A percentile compares a stretch with the other conserved stretches of the same genome.
Conservation (phyloP, 2,113 vertebrate genomes). For the Australoheros scitulus region DNA sequence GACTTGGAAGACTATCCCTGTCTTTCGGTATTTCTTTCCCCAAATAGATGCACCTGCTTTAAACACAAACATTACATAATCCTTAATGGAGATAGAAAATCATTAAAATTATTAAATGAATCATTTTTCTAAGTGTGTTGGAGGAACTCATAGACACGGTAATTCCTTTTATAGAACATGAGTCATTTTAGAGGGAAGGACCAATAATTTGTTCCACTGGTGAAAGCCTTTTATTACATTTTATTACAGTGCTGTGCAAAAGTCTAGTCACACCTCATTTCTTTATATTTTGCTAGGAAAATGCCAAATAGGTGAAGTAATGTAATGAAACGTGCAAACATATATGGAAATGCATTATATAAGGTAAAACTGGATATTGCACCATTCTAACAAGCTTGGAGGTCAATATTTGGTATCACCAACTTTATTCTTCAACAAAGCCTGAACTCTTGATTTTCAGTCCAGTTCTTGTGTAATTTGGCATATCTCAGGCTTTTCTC, state of each 20-base stretch:
- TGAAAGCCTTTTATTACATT: background rate
- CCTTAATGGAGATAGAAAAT: background rate
- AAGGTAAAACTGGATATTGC: too few species aligned
- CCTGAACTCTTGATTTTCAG: too few species aligned
- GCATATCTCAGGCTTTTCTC: too few species aligned
- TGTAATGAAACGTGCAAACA: background rate
- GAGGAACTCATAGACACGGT: background rate
- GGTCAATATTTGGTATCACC: too few species aligned
- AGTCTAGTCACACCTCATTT: background rate
- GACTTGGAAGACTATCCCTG: background rate
- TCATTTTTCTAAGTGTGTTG: background rate
- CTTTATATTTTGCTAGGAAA: background rate
- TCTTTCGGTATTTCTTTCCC: background rate
- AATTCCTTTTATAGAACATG: background rate
- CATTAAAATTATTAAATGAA: background rate
- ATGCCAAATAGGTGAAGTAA: rapidly evolving
- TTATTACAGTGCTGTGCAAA: rapidly evolving
- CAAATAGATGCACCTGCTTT: background rate
- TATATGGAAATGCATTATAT: background rate
- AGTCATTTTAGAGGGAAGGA: background rate
- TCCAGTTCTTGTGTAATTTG: too few species aligned
- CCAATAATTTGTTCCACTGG: background rate
- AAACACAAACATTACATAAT: rapidly evolving
- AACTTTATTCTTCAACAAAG: too few species aligned
- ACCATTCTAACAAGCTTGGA: too few species aligned